These are phyloP conservation scores for Esox niger DNA, from an alignment of 2,113 vertebrate species.

Conservation along the genomic window DNA sequence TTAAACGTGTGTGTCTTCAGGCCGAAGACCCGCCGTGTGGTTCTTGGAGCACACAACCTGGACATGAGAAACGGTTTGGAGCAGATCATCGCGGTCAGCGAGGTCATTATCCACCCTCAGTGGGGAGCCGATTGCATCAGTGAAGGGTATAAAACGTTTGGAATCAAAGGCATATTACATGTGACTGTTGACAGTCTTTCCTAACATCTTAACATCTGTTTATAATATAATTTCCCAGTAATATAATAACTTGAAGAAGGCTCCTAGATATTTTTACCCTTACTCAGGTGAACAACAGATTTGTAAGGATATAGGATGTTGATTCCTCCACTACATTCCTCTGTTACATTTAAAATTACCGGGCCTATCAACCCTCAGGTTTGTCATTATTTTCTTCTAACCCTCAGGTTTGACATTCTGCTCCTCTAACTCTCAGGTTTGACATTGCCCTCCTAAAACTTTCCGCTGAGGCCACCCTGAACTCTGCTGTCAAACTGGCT, in stretches of 20 bases:
- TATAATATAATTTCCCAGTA: neutral
- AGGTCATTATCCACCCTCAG: slow-evolving; percentile 58
- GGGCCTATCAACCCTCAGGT: too few relatives aligned
- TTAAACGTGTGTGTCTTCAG: slow-evolving; percentile 28
- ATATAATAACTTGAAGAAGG: too few relatives aligned
- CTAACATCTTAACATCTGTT: too few relatives aligned
- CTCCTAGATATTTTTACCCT: too few relatives aligned
- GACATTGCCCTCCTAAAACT: slow-evolving; percentile 78
- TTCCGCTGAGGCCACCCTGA: slow-evolving; percentile 61
- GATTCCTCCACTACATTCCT: too few relatives aligned
- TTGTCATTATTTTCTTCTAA: too few relatives aligned
- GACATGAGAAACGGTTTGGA: slow-evolving; percentile 69
- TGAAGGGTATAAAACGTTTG: slow-evolving; percentile 53
- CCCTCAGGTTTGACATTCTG: too few relatives aligned
- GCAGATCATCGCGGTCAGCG: slow-evolving; percentile 67
- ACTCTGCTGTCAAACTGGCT: slow-evolving; percentile 76
- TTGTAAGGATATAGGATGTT: too few relatives aligned
- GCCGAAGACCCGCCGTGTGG: slow-evolving; percentile 62
- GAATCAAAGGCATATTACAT: neutral
- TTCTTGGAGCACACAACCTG: slow-evolving; percentile 80
- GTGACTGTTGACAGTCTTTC: too few relatives aligned
- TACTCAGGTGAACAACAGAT: too few relatives aligned
- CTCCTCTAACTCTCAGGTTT: too few relatives aligned
- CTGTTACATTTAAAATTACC: too few relatives aligned
- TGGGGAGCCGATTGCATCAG: slow-evolving; percentile 63